Base-by-base conservation (phyloP, 1,140 invertebrate species). In the Drosophila micromelanica region DNA sequence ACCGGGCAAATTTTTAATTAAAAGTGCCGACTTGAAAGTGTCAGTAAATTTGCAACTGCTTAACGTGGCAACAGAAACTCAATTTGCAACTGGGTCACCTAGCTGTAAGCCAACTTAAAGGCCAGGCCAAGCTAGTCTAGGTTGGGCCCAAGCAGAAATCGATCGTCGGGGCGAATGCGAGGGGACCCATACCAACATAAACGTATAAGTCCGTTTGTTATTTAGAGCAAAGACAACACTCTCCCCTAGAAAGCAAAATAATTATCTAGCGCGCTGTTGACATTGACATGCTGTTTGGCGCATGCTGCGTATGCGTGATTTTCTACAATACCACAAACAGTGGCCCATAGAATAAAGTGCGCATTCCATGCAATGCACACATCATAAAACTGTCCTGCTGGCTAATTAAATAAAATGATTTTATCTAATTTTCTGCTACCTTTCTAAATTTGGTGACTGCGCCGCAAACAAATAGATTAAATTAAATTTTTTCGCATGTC, bases 351-450 rank as follows among this genome's bases (percentile, higher is more conserved):
- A 38, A 69, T 52, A 42, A 59, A 59, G 52, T 67, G 20, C 46
- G 35, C 40, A 69, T 68, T 37, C 48, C 45, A 27, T 13, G 49
- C 30, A 23, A 9, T 35, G 9, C 32, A 35, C 32, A 35, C 32
- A 1, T 2, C 40, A 20, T 9, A 12, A 30, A 63, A 73, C 62
- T 46, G 70, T 64, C 72, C 63, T 76, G 72, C 77, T 84, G 68
- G 76, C 67, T 87, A 87, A 87, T 87, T 76, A 76, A 76, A 79
- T 87, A 79, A 73, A 76, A 79, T 76, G 68, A 89, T 84, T 76
- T 76, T 59, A 87, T 87, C 54, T 73, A 64, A 84, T 84, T 76
- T 79, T 60, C 62, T 46, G 7, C 8, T 8, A 9, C 9, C 4
- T 27, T 43, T 38, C 2, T 38, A 23, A 15, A 7, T 7, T n/a